Evolutionary conservation across 1,140 invertebrate species (phyloP), one percentile per base, ranked within the genome.

Genomic region (Riptortus pedestris): DNA sequence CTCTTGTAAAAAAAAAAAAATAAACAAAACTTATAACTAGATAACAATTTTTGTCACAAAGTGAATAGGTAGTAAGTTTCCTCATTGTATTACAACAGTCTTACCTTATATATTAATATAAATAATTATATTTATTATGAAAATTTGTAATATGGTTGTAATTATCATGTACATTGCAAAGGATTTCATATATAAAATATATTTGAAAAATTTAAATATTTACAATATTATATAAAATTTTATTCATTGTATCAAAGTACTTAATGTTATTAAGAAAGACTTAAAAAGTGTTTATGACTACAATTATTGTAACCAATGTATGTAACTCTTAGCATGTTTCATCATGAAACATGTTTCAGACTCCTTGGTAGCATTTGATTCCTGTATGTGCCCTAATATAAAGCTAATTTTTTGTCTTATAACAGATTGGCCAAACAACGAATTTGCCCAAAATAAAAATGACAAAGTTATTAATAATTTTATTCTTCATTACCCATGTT

Each of bases 131-230:
- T 64, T 64, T 64, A 64, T 59, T 64, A 64, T 64, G 55, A 47
- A 64, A 57, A 64, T 33, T 58, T 65, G 64, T 65, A 65, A 60
- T 48, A 65, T 65, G 60, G n/a, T 29, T 65, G 64, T 65, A 65
- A 65, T 60, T 65, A 65, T 27, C 51, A 65, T 65, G 64, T 65
- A 65, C 27, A 65, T 65, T 65, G 51, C 47, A 33, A 48, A 18
- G 29, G 51, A 58, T 65, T 65, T 65, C 64, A 65, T 65, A 65
- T 33, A 65, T 60, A 43, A 65, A 65, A 48, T 65, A 61, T 65
- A 60, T 65, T 60, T 48, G 59, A 65, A 65, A 60, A 64, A 14
- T 28, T 58, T n/a, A 59, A 59, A 45, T 29, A 63, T 63, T 64
- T 27, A 27, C 48, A 27, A 20, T 65, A 65, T 61, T 26, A 27